A percentile compares a stretch with the other conserved stretches of the same genome.
Conservation (phyloP, 2,113 vertebrate genomes). For the Callospermophilus lateralis region DNA sequence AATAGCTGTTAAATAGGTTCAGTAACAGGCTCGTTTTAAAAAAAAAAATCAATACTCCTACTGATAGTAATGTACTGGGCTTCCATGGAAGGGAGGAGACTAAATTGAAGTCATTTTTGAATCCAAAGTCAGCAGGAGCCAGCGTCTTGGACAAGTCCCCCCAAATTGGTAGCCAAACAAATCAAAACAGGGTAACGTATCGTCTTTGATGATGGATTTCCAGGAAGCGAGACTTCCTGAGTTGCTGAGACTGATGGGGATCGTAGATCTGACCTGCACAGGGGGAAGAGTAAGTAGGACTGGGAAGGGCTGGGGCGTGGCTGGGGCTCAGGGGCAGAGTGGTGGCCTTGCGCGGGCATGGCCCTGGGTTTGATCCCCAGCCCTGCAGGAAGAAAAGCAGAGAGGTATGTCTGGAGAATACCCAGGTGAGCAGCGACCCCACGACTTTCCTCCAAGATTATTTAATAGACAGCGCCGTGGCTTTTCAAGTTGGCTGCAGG, state of each 20-base stretch:
- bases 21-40: constrained; percentile 34
- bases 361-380: background rate
- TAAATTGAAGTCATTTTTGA: background rate
- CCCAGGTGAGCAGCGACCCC: no score
- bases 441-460: fast-evolving
- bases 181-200: fast-evolving
- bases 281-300: background rate
- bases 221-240: background rate
- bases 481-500: background rate
- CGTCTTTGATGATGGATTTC: background rate
- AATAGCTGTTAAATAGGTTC: constrained; percentile 65
- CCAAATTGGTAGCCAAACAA: background rate
- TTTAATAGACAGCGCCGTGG: background rate
- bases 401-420: no score
- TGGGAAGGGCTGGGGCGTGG: background rate
- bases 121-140: background rate
- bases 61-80: constrained; percentile 10
- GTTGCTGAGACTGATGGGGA: no score
- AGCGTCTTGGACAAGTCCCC: background rate
- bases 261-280: background rate
- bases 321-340: no score
- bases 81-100: background rate
- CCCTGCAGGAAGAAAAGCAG: background rate
- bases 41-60: constrained; percentile 68
- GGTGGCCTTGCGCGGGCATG: no score